phyloP scores from a whole-genome alignment of 2,113 vertebrate genomes.

The Zeus faber region DNA sequence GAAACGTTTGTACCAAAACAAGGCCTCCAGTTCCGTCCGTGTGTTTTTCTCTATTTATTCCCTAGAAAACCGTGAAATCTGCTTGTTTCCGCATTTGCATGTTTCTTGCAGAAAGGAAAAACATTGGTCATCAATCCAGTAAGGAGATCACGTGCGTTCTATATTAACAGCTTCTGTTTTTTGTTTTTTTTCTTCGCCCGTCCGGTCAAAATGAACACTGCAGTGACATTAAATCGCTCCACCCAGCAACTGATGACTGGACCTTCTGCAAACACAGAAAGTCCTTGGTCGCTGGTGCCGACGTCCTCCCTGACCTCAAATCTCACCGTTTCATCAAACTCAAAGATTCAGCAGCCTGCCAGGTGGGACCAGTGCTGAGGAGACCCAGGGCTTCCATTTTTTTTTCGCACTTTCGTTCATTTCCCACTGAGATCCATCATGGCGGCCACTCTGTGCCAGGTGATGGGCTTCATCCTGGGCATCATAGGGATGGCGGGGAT shows the following conservation, averaged over 20 bases:
- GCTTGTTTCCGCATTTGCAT: too few species aligned
- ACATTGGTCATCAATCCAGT: too few species aligned
- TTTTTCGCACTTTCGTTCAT: too few species aligned
- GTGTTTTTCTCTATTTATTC: too few species aligned
- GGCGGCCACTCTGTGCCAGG: slow-evolving; percentile 84
- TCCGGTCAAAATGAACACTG: background rate
- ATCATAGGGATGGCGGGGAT: slow-evolving; percentile 78
- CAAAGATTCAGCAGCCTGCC: background rate
- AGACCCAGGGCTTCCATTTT: too few species aligned
- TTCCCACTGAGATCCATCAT: slow-evolving; percentile 65
- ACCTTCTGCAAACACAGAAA: slow-evolving; percentile 44
- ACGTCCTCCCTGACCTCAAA: slow-evolving; percentile 40
- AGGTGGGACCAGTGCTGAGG: background rate
- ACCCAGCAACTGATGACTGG: slow-evolving; percentile 37
- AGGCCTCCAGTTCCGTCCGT: too few species aligned
- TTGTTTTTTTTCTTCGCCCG: background rate
- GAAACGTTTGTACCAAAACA: too few species aligned
- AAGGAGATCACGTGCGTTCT: too few species aligned
- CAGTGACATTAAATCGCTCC: slow-evolving; percentile 35
- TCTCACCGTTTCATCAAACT: slow-evolving; percentile 29
- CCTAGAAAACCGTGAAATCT: too few species aligned
- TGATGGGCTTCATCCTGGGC: slow-evolving; percentile 81
- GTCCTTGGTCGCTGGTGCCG: slow-evolving; percentile 19
- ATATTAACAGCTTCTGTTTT: too few species aligned
- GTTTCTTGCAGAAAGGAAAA: too few species aligned